Evolutionary conservation across 2,888 invertebrate species (phyloP).

Genomic region (Eurois occulta): DNA sequence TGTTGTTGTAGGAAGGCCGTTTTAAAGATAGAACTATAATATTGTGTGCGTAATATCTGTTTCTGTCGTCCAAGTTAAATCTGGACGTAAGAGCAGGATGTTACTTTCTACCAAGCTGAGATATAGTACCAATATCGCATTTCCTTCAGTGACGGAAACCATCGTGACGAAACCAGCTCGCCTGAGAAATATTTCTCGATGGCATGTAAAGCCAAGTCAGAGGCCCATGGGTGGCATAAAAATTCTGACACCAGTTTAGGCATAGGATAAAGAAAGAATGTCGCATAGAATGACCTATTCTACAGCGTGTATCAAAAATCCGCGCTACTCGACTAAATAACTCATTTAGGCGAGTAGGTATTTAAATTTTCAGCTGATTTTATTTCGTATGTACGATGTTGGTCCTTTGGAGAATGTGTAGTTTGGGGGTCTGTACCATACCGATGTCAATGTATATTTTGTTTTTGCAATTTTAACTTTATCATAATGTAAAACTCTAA

Average conservation of each 20-base stretch:
- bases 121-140: neutral
- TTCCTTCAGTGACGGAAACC: too few species aligned
- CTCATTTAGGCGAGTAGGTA: too few species aligned
- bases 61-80: neutral
- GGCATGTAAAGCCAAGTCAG: too few species aligned
- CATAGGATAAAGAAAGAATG: too few species aligned
- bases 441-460: too few species aligned
- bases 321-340: neutral
- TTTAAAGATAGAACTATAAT: conserved; percentile 26
- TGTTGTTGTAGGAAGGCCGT: neutral
- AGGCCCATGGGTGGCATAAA: too few species aligned
- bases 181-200: too few species aligned
- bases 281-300: neutral
- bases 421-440: neutral
- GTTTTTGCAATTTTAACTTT: neutral
- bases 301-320: neutral
- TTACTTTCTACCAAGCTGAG: neutral
- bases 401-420: neutral
- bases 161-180: too few species aligned
- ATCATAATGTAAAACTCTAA: neutral
- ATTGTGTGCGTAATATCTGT: conserved; percentile 28
- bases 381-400: neutral
- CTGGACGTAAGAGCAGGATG: neutral
- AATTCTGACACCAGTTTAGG: too few species aligned
- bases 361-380: too few species aligned